These are phyloP conservation scores for Aleiodes testaceus DNA, from an alignment of 2,888 invertebrate species.

Conservation along the genomic window DNA sequence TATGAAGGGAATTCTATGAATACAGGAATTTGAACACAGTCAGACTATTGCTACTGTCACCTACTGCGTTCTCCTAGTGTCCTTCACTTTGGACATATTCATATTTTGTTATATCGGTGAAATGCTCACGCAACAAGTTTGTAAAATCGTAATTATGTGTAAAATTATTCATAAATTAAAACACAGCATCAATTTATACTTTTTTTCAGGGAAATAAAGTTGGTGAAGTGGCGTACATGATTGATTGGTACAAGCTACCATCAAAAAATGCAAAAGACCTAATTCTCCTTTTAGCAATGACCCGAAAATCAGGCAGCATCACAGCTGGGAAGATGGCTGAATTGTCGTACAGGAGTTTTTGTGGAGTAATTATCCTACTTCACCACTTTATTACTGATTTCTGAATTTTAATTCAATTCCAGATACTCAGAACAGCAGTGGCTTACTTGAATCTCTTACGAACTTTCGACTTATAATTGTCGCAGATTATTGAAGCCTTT, in stretches of 20 bases:
- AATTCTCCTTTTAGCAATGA: constrained; percentile 56
- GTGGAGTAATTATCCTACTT: constrained; percentile 61
- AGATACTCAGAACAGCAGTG: constrained; percentile 58
- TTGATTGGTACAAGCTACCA: constrained; percentile 62
- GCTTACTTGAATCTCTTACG: constrained; percentile 59
- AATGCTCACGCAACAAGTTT: constrained; percentile 61
- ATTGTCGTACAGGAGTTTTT: constrained; percentile 59
- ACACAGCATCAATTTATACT: no score
- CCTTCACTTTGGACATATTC: constrained; percentile 65
- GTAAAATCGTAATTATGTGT: background rate
- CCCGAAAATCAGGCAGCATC: constrained; percentile 58
- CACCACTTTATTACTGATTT: no score
- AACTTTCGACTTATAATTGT: constrained; percentile 45
- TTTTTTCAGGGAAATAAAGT: constrained; percentile 47
- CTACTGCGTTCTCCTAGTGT: constrained; percentile 59
- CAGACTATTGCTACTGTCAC: constrained; percentile 60
- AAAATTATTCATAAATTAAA: no score
- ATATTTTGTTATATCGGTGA: constrained; percentile 66
- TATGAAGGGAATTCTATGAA: constrained; percentile 16
- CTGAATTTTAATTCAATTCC: no score
- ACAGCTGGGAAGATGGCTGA: constrained; percentile 64
- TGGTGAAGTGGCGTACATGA: constrained; percentile 58
- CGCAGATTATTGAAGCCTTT: no score
- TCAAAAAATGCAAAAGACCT: constrained; percentile 54
- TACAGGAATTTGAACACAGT: constrained; percentile 63